Evolutionary conservation across 1,140 invertebrate species (phyloP).

Genomic region (Zaprionus taronus): DNA sequence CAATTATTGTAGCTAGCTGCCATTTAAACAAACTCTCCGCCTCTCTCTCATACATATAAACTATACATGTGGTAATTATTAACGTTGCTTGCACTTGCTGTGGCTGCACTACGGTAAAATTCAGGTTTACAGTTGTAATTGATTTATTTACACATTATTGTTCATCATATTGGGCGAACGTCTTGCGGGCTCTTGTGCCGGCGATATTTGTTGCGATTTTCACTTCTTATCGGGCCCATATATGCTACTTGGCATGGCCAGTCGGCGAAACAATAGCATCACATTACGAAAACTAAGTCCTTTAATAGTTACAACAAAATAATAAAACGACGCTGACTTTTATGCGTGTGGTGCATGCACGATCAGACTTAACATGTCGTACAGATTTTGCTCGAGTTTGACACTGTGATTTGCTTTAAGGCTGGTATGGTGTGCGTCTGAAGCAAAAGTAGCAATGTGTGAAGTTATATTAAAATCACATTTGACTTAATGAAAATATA

Average conservation of each 20-base stretch:
- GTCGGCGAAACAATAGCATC: slow-evolving; percentile 20
- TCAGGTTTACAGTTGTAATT: slow-evolving; percentile 46
- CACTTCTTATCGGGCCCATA: neutral
- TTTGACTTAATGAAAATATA: too few relatives aligned
- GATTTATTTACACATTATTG: slow-evolving; percentile 47
- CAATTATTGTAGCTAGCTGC: slow-evolving; percentile 41
- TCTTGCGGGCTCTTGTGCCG: slow-evolving; percentile 2
- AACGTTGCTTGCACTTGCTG: slow-evolving; percentile 33
- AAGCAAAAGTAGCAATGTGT: neutral
- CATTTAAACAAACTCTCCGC: slow-evolving; percentile 33
- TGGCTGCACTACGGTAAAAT: slow-evolving; percentile 37
- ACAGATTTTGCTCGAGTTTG: slow-evolving; percentile 7
- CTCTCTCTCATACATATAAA: slow-evolving; percentile 35
- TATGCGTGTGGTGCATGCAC: slow-evolving; percentile 36
- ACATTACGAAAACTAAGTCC: slow-evolving; percentile 57
- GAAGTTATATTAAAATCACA: neutral
- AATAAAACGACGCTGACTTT: slow-evolving; percentile 65
- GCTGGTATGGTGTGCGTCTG: slow-evolving; percentile 3
- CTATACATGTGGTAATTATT: slow-evolving; percentile 49
- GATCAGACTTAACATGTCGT: slow-evolving; percentile 9
- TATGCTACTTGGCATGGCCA: slow-evolving; percentile 28
- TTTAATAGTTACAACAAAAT: slow-evolving; percentile 62
- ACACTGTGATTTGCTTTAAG: neutral
- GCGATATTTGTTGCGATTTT: neutral
- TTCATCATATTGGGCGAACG: slow-evolving; percentile 18